Evolutionary conservation across 2,888 invertebrate species (phyloP), one percentile per base, ranked within the genome.

Genomic region (Morpho helenor): DNA sequence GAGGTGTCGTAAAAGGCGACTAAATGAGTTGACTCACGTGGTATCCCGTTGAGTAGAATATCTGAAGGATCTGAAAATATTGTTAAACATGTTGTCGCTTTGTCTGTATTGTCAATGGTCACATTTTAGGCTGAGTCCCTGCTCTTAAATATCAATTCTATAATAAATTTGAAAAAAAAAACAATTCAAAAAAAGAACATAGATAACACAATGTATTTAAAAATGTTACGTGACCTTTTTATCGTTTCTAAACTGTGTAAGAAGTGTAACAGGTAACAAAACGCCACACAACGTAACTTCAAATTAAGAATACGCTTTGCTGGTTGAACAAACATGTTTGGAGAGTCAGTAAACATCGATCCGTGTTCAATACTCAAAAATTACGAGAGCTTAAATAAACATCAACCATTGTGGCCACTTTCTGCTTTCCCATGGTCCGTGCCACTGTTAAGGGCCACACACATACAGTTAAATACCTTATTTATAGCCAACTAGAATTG

Each of bases 391-490:
- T 54, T 69, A 71, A 77, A 78, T 79, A 79, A 79, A 77, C 74
- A 74, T 73, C 68, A 74, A 70, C 73, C 68, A 80, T 81, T 79
- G 80, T 82, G 76, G 75, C 77, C 73, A 73, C 71, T 71, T 82
- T 82, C 79, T 74, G 72, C 71, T 71, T 82, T 82, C 80, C 76
- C 82, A 84, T 81, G 79, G 74, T 73, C 74, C 76, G 73, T 73
- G 74, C 79, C 77, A 68, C 78, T 72, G 75, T 76, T 79, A 81
- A 80, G 77, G 80, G 83, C 86, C 87, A 87, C 87, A 87, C 87
- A 84, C 83, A 82, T 80, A 80, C 80, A 78, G 80, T 84, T 85
- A 84, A 86, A 86, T 80, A 84, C 82, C 79, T 80, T 87, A 87
- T 86, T 87, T 86, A 87, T 87, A 77, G 80, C 79, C 73, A 73